Base-by-base conservation (phyloP, 2,888 invertebrate genomes). In the Linyphia triangularis region DNA sequence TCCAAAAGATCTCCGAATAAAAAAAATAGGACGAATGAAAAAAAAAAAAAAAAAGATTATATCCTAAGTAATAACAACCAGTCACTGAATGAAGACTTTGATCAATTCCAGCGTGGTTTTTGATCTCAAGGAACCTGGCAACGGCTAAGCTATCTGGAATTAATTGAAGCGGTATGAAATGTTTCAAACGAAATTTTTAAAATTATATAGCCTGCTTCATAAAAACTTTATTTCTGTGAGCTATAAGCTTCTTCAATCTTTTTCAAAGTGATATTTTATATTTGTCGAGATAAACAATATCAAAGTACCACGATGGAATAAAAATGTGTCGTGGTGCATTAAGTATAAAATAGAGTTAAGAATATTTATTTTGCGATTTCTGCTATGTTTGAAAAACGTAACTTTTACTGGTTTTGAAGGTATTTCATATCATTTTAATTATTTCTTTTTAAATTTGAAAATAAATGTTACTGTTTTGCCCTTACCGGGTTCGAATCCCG, bases 141-240 rank as follows among this genome's bases (percentile, higher is more conserved):
- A 73, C 73, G 33, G 57, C 19, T 24, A 70, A 70, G 59, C 73
- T 28, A 73, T 73, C 73, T 57, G 30, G 57, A 73, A 73, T 73
- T 73, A 73, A 73, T 73, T 73, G 73, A 73, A 73, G 73, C 30
- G 59, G 57, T n/a, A 57, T n/a, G 13, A 51, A 30, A 57, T 30
- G 57, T 30, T 51, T 51, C 57, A 57, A 30, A 59, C 28, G 19
- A 26, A 73, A 57, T 19, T 57, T 73, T 73, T 30, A 40, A 73
- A 73, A 73, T 73, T 73, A 59, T 16, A n/a, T 30, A 30, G 26
- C 28, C 22, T 5, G 57, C 26, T 4, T 30, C 10, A 16, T 16
- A 73, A 28, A 19, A 33, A 24, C 5, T 43, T 43, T 26, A 43
- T 24, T 40, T 1, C 22, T 26, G 16, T 22, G 24, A 70, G 16